Conservation (phyloP, 2,797 vertebrate species). For the Halcyon badia region DNA sequence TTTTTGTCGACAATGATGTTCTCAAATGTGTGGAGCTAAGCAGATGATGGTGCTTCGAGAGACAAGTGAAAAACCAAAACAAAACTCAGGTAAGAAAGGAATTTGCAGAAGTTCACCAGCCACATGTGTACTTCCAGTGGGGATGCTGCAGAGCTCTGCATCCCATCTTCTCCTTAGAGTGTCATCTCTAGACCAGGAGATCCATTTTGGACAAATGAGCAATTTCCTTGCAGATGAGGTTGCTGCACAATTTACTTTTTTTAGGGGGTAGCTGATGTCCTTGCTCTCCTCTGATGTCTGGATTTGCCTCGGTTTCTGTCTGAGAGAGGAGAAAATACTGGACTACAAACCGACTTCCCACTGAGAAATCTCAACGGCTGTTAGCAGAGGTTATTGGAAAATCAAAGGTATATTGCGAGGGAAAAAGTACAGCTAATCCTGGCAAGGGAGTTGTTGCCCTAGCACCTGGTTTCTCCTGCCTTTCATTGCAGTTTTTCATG, state of each 20-base stretch:
- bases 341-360: not conserved
- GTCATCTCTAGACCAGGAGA: not conserved
- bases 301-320: not conserved
- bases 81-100: not conserved
- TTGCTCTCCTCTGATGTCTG: not conserved
- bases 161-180: not conserved
- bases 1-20: not conserved
- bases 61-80: not conserved
- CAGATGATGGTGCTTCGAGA: rapidly evolving
- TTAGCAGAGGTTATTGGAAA: not conserved
- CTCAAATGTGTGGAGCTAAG: not conserved
- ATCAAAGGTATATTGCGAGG: not conserved
- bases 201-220: not conserved
- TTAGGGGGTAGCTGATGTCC: not conserved
- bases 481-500: not conserved
- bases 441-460: not conserved
- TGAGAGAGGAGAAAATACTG: not conserved
- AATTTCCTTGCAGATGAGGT: not conserved
- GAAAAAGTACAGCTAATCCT: not conserved
- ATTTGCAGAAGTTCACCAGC: not conserved
- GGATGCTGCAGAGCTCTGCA: not conserved
- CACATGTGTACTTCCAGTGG: rapidly evolving
- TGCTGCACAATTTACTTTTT: not conserved
- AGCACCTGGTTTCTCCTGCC: not conserved
- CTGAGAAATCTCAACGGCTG: not conserved